Conservation (phyloP, 1,140 invertebrate species). For the Vollenhovia emeryi region DNA sequence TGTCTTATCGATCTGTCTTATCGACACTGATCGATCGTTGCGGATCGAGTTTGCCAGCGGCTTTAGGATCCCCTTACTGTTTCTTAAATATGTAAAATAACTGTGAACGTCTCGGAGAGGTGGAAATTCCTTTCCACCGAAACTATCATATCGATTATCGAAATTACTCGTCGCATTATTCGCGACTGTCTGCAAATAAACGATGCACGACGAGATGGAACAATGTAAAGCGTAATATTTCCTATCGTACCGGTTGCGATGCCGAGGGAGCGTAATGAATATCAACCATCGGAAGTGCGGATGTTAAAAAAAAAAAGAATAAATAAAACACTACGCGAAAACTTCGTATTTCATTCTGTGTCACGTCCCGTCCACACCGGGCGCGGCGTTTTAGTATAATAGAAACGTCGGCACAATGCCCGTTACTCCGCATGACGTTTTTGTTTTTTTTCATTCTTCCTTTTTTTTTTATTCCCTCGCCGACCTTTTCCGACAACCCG, state of each 20-base stretch:
- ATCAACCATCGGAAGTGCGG: slow-evolving; percentile 36
- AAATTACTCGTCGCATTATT: background rate
- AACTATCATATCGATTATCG: background rate
- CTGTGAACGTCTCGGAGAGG: background rate
- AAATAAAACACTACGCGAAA: slow-evolving; percentile 35
- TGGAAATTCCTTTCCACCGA: background rate
- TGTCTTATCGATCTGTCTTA: too few relatives aligned
- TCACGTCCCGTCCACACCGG: slow-evolving; percentile 49
- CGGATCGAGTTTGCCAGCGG: too few relatives aligned
- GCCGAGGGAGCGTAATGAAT: slow-evolving; percentile 21
- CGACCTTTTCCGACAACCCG: slow-evolving; percentile 58
- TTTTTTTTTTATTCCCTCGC: slow-evolving; percentile 38
- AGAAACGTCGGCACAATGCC: slow-evolving; percentile 57
- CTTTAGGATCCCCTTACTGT: too few relatives aligned
- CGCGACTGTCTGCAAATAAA: background rate
- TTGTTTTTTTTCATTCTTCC: slow-evolving; percentile 8
- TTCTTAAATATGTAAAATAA: background rate
- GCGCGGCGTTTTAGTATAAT: slow-evolving; percentile 56
- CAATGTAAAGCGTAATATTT: slow-evolving; percentile 19
- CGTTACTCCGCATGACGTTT: slow-evolving; percentile 40
- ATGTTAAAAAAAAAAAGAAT: slow-evolving; percentile 37
- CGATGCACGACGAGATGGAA: background rate
- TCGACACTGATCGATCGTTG: too few relatives aligned
- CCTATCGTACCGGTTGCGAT: background rate
- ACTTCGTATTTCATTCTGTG: slow-evolving; percentile 57